A percentile compares a stretch with the other conserved stretches of the same genome.
phyloP scores from a whole-genome alignment of 92 coral and sea anemone genomes.

The Phenganax stokvisi region DNA sequence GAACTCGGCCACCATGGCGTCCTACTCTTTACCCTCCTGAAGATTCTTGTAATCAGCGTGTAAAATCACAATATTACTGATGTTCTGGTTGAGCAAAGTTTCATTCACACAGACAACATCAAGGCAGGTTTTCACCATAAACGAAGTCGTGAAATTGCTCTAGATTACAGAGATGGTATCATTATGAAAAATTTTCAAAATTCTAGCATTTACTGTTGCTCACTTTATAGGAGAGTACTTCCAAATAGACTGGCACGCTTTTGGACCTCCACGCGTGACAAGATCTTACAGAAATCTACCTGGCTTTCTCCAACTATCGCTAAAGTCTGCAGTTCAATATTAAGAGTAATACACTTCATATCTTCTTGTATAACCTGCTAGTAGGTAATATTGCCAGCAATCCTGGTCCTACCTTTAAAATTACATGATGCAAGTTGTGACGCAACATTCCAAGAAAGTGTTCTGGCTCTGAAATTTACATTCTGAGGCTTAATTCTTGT shows the following conservation, averaged over 20 bases:
- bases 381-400: conserved; percentile 13
- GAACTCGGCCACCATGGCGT: conserved; percentile 1
- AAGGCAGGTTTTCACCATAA: conserved; percentile 1
- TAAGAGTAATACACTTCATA: conserved; percentile 2
- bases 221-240: conserved; percentile 15
- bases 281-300: background rate
- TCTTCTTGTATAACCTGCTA: conserved; percentile 7
- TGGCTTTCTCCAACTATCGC: conserved; percentile 7
- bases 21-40: conserved; percentile 5
- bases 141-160: conserved; percentile 13
- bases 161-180: conserved; percentile 6
- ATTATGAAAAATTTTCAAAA: conserved; percentile 1
- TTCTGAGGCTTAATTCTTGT: conserved; percentile 7
- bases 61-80: background rate
- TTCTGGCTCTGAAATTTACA: background rate
- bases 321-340: conserved; percentile 10
- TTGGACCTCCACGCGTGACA: conserved; percentile 12
- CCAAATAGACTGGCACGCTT: conserved; percentile 4
- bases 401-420: conserved; percentile 19
- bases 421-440: conserved; percentile 1
- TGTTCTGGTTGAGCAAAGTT: conserved; percentile 6
- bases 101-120: conserved; percentile 12
- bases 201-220: conserved; percentile 6
- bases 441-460: background rate
- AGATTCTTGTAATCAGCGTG: conserved; percentile 9